phyloP scores from a whole-genome alignment of 1,140 invertebrate species.

The Muscidifurax raptorellus region DNA sequence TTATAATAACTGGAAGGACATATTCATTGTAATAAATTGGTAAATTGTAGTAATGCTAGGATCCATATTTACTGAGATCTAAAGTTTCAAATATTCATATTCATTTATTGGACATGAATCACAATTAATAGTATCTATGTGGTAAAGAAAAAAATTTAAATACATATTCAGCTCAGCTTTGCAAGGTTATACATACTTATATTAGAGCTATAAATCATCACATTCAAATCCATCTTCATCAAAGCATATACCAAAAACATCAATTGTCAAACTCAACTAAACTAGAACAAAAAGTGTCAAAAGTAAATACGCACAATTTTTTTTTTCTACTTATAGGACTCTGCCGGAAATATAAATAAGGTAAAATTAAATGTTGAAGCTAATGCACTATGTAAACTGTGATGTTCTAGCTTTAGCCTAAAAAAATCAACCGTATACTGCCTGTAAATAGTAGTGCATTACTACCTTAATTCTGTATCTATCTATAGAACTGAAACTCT shows the following conservation, averaged over 20 bases:
- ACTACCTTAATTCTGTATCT: constrained; percentile 32
- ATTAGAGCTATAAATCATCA: neutral
- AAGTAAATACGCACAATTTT: constrained; percentile 51
- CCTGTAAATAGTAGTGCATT: constrained; percentile 46
- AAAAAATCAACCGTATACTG: constrained; percentile 8
- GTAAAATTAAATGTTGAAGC: constrained; percentile 50
- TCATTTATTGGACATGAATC: neutral
- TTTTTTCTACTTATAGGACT: constrained; percentile 51
- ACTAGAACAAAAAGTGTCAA: constrained; percentile 14
- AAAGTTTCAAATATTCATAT: neutral
- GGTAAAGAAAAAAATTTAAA: neutral
- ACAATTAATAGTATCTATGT: neutral
- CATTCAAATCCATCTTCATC: neutral
- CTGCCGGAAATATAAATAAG: constrained; percentile 50
- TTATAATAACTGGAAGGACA: too few species aligned
- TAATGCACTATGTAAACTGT: constrained; percentile 47
- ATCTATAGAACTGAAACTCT: neutral
- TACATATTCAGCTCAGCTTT: neutral
- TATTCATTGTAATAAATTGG: too few species aligned
- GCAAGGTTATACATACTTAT: too few species aligned
- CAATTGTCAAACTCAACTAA: neutral
- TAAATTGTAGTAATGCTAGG: neutral
- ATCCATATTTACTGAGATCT: neutral
- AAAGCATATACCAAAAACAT: neutral
- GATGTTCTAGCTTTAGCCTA: constrained; percentile 49